Evolutionary conservation across 2,888 invertebrate genomes (phyloP).

Genomic region (Oegoconia quadripuncta): DNA sequence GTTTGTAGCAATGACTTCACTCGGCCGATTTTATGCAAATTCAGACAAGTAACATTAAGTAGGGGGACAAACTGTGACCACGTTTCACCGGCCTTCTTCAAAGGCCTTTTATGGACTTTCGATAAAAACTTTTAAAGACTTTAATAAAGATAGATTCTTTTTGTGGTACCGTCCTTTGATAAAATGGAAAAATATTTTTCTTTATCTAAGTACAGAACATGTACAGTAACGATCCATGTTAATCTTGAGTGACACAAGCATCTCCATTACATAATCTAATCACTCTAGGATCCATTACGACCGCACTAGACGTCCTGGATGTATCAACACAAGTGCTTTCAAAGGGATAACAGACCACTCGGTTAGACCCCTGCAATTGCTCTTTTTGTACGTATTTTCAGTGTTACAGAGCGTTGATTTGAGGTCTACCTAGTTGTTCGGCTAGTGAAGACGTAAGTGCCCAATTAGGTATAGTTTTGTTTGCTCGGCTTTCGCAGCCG

Average conservation of each 20-base stretch:
- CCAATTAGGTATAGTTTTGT: conserved; percentile 43
- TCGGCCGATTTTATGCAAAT: conserved; percentile 72
- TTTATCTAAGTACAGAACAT: too few species aligned
- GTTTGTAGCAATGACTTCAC: conserved; percentile 51
- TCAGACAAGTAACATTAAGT: conserved; percentile 55
- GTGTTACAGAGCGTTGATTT: not conserved
- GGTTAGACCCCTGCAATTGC: conserved; percentile 10
- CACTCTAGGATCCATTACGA: conserved; percentile 19
- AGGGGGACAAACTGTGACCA: conserved; percentile 14
- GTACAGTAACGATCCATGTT: too few species aligned
- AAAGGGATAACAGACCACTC: conserved; percentile 27
- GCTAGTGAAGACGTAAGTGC: conserved; percentile 37
- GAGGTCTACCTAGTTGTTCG: not conserved
- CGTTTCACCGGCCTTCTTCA: conserved; percentile 10
- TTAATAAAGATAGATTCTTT: too few species aligned
- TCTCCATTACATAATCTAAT: conserved; percentile 3
- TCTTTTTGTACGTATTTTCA: not conserved
- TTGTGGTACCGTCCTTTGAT: too few species aligned
- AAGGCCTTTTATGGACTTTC: conserved; percentile 1
- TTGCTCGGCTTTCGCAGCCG: conserved; percentile 27
- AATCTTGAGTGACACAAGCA: too few species aligned
- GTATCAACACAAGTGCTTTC: conserved; percentile 28
- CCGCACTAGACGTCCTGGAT: conserved; percentile 24
- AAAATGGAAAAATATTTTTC: too few species aligned
- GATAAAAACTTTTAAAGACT: too few species aligned